Base-by-base conservation (phyloP, 2,888 invertebrate species). In the Ligdia adustata region DNA sequence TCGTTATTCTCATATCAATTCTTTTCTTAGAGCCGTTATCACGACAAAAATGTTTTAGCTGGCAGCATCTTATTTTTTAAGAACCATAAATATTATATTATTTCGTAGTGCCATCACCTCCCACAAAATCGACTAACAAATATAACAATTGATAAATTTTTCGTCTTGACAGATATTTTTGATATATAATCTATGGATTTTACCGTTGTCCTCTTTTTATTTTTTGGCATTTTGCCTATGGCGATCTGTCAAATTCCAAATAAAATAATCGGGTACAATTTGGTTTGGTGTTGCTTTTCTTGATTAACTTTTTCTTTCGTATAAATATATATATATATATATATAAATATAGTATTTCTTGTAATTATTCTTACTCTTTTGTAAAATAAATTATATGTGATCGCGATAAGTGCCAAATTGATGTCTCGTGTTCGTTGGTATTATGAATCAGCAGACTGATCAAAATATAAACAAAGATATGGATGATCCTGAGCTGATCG, bases 401-500 rank as follows among this genome's bases (percentile, higher is more conserved):
- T 82, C 65, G 76, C 74, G 58, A 62, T 66, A 74, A 81, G 90
- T 90, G 89, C 89, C 89, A 90, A 90, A 89, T 90, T 84, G 73
- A 87, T 89, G 89, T 82, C 70, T 82, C 72, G 68, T 64, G 69
- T 64, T 65, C 67, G 70, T 69, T 76, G 75, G 72, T 79, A 84
- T 73, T 75, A 88, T 87, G 87, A 80, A 86, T 86, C 85, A n/a
- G n/a, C n/a, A 78, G 76, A 64, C 69, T 84, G 82, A 86, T 85
- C 85, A 87, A 84, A 89, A 89, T 88, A 88, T 86, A 90, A 88
- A 90, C 89, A 88, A 90, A 87, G 88, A 87, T 88, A 88, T 90
- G 89, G 75, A 80, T 75, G 88, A 88, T 79, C 79, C 74, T 74
- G 91, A 91, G 72, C 81, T 92, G 64, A 91, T 93, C 68, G 91